Percentiles rank a stretch among this genome's conserved stretches.
Evolutionary conservation across 2,797 vertebrate genomes (phyloP).

Genomic region (Pithecia hirsuta): DNA sequence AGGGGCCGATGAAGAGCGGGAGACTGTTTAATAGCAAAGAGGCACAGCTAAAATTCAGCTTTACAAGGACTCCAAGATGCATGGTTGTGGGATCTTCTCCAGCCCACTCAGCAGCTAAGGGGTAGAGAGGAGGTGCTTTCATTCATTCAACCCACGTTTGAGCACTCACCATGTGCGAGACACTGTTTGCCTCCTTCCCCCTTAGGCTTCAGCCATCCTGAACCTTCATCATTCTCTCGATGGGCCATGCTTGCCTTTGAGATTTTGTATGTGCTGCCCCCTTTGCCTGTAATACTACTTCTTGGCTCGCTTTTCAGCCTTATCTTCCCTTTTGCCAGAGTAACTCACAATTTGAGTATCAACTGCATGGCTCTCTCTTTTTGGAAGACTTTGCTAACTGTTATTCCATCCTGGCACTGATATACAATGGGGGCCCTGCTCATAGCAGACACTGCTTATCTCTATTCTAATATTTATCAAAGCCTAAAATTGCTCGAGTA

Average conservation of each 20-base stretch:
- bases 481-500: not conserved
- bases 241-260: not conserved
- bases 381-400: not conserved
- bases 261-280: not conserved
- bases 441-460: not conserved
- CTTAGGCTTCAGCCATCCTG: not conserved
- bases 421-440: not conserved
- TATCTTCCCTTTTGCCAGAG: not conserved
- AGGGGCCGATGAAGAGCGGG: fast-evolving
- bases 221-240: not conserved
- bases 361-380: not conserved
- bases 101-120: not conserved
- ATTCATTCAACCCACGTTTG: not conserved
- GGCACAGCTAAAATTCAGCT: not conserved
- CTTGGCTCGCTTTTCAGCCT: not conserved
- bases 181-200: no score
- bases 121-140: not conserved
- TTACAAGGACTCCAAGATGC: no score
- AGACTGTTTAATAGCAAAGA: fast-evolving
- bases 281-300: not conserved
- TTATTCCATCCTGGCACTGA: not conserved
- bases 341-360: not conserved
- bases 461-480: not conserved
- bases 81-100: not conserved
- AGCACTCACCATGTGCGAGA: fast-evolving